These are phyloP conservation scores for Micromesistius poutassou DNA, from an alignment of 2,797 vertebrate species.

Conservation along the genomic window DNA sequence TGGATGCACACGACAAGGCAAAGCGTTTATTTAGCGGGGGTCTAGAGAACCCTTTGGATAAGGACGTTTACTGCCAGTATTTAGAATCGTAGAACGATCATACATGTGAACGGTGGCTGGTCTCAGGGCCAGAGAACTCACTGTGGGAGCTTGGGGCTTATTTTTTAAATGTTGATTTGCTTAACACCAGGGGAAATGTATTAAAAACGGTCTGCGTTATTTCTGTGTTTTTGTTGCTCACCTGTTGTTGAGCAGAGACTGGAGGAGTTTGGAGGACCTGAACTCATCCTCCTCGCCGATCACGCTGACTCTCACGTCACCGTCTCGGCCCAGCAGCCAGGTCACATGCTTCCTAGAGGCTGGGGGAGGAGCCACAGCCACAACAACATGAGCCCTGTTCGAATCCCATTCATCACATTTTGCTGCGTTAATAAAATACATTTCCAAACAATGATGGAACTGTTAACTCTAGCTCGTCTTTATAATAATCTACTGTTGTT, in stretches of 20 bases:
- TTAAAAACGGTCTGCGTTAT: not conserved
- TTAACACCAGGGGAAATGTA: not conserved
- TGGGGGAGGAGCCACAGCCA: conserved; percentile 15
- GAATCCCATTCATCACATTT: not conserved
- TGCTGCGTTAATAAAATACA: not conserved
- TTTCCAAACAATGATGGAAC: not conserved
- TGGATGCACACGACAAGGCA: not conserved
- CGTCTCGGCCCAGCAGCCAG: conserved; percentile 75
- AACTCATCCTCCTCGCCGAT: conserved; percentile 71
- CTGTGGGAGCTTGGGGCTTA: not conserved
- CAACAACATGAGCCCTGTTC: not conserved
- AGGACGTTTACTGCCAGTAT: not conserved
- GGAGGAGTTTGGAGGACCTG: conserved; percentile 68
- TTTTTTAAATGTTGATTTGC: not conserved
- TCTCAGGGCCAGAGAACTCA: not conserved
- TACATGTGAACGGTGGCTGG: not conserved
- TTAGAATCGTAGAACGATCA: not conserved
- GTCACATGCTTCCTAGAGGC: conserved; percentile 55
- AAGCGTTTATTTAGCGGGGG: not conserved
- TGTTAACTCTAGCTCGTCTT: not conserved
- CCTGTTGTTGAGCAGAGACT: conserved; percentile 56
- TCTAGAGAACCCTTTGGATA: not conserved
- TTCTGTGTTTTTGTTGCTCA: conserved; percentile 16
- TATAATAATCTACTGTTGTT: not conserved
- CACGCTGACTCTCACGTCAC: conserved; percentile 72